Base-by-base conservation (phyloP, 2,888 invertebrate genomes). In the Plusia festucae region DNA sequence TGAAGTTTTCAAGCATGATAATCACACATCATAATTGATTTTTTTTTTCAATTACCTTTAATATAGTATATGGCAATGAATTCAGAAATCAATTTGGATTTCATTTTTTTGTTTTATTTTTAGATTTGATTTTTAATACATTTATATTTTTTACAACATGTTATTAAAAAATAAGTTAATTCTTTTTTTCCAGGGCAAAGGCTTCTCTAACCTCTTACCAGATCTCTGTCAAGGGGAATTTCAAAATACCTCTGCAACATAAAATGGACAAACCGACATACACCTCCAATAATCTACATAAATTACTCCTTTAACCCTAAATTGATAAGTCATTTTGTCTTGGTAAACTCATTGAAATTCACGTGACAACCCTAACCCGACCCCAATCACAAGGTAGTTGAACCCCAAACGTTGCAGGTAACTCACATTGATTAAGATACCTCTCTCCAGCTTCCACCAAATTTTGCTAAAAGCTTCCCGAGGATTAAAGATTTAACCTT, bases 401-500 rank as follows among this genome's bases (percentile, higher is more conserved):
- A 53, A 40, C 56, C 34, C 57, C 34, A 58, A 70, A 67, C 62
- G 60, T 71, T 61, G 27, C 67, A 63, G 75, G 67, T 74, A 65
- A 60, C 77, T 79, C 55, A 57, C 64, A 22, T 15, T 72, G 66
- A 77, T 79, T 79, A 67, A 66, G 53, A 65, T 60, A 40, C 34
- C 24, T 7, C 52, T 13, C 30, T 68, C 58, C 65, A 72, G 62
- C 55, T 54, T 49, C 53, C 40, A 60, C 13, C 61, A 32, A 77
- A 77, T 76, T 76, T 67, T n/a, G 57, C 67, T 67, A 63, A 76
- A 59, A 68, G 67, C 65, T 52, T 60, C 27, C 18, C 46, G 40
- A 2, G n/a, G n/a, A 16, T n/a, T n/a, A n/a, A n/a, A 20, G 22
- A 7, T 22, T 0, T 18, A 52, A 58, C 24, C 18, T 52, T 0